phyloP scores from a whole-genome alignment of 2,797 vertebrate species.

The Calcarius lapponicus region DNA sequence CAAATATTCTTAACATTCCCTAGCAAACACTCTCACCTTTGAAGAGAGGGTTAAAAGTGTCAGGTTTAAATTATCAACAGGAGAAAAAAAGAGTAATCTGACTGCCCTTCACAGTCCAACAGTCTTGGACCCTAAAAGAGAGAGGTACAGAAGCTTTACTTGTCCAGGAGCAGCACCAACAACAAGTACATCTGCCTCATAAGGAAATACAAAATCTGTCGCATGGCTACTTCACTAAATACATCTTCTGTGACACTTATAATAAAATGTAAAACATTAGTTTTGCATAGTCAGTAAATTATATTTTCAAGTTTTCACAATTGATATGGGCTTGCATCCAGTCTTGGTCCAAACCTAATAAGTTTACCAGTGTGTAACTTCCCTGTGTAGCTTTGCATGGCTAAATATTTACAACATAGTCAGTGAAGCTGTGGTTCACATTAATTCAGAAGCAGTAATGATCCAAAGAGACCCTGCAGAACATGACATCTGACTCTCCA shows the following conservation, averaged over 20 bases:
- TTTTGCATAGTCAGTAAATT: background rate
- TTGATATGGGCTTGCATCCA: background rate
- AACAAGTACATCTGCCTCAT: fast-evolving
- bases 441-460: background rate
- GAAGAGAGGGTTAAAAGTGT: background rate
- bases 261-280: background rate
- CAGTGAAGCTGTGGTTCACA: background rate
- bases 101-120: background rate
- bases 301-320: background rate
- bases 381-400: background rate
- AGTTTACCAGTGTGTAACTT: background rate
- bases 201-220: background rate
- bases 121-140: background rate
- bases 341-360: background rate
- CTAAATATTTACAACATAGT: background rate
- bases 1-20: background rate
- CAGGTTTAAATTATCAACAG: background rate
- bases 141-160: background rate
- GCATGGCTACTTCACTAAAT: background rate
- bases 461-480: background rate
- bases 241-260: background rate
- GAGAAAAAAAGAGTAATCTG: background rate
- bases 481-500: background rate
- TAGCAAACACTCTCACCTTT: background rate
- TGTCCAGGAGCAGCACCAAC: background rate